phyloP scores from a whole-genome alignment of 2,113 vertebrate genomes.

The Pelobates fuscus region DNA sequence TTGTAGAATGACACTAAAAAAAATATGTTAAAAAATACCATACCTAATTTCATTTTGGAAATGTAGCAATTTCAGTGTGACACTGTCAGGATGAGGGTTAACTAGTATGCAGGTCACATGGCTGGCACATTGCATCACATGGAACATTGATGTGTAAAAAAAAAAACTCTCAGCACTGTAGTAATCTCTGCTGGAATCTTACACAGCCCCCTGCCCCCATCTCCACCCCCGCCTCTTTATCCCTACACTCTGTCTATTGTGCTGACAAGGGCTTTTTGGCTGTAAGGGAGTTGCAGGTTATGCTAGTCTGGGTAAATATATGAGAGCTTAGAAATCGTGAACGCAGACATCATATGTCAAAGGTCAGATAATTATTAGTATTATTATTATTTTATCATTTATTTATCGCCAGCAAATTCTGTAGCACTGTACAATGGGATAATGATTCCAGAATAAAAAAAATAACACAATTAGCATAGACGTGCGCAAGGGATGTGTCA shows the following conservation, averaged over 20 bases:
- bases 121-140: constrained; percentile 69
- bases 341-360: background rate
- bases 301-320: constrained; percentile 8
- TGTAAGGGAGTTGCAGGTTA: constrained; percentile 54
- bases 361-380: background rate
- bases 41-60: too few relatives aligned
- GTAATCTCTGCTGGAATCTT: constrained; percentile 68
- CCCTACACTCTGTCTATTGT: constrained; percentile 52
- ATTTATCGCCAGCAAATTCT: too few relatives aligned
- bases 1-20: too few relatives aligned
- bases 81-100: constrained; percentile 38
- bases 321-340: background rate
- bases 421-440: too few relatives aligned
- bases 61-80: too few relatives aligned
- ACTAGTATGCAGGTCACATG: constrained; percentile 68
- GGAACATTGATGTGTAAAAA: constrained; percentile 65
- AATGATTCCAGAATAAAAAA: too few relatives aligned
- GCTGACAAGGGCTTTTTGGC: constrained; percentile 52
- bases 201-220: constrained; percentile 17
- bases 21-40: too few relatives aligned
- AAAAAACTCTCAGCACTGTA: constrained; percentile 59
- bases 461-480: too few relatives aligned
- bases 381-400: too few relatives aligned
- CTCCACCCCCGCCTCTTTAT: constrained; percentile 13
- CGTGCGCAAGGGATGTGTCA: background rate